phyloP scores from a whole-genome alignment of 2,888 invertebrate species.

The Stenoptilia bipunctidactyla region DNA sequence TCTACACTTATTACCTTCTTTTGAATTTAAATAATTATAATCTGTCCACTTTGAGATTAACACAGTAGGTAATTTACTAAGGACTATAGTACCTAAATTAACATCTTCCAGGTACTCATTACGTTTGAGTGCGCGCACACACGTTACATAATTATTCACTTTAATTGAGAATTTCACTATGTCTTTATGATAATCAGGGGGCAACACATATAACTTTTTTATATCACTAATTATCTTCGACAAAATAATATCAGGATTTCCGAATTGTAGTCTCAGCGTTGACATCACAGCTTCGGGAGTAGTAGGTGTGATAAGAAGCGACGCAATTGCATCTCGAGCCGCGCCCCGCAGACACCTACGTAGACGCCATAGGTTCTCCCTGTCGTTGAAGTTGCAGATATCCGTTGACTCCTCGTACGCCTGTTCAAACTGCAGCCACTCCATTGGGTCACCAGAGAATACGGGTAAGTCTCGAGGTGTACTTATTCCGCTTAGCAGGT shows the following conservation, averaged over 20 bases:
- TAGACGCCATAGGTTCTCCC: conserved; percentile 6
- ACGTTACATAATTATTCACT: conserved; percentile 15
- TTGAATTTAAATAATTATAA: no score
- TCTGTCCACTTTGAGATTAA: no score
- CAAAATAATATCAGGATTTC: neutral
- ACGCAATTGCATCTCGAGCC: conserved; percentile 1
- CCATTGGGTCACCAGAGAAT: conserved; percentile 6
- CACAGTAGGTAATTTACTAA: no score
- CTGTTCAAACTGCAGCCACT: conserved; percentile 8
- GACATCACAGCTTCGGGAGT: conserved; percentile 1
- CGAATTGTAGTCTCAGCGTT: conserved; percentile 2
- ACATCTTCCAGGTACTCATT: conserved; percentile 16
- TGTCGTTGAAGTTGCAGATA: conserved; percentile 1
- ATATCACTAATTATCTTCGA: conserved; percentile 13
- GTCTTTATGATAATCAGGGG: conserved; percentile 15
- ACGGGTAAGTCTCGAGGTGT: neutral
- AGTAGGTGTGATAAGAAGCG: conserved; percentile 1
- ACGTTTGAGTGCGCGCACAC: conserved; percentile 11
- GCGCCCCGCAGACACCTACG: conserved; percentile 3
- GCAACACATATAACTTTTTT: conserved; percentile 12
- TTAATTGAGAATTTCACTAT: conserved; percentile 17
- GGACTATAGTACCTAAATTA: no score
- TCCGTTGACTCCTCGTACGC: conserved; percentile 5
- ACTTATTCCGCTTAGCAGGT: conserved; percentile 4
- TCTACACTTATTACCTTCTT: no score